Evolutionary conservation across 2,113 vertebrate genomes (phyloP).

Genomic region (Carassius carassius): DNA sequence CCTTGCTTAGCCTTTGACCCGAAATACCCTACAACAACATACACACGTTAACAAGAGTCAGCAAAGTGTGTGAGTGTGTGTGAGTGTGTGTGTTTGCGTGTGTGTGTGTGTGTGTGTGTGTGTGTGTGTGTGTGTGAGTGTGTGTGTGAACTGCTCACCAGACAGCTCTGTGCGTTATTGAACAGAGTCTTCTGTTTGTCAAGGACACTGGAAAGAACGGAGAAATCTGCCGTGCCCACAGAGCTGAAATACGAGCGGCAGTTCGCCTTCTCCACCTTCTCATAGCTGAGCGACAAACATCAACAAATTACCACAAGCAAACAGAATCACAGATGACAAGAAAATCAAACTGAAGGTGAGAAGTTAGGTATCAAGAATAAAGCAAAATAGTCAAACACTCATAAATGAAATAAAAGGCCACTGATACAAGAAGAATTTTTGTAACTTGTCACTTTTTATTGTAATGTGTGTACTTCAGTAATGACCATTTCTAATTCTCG

Average conservation of each 20-base stretch:
- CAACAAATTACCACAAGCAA: neutral
- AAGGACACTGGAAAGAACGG: conserved; percentile 57
- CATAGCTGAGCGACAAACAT: conserved; percentile 49
- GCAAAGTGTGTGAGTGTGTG: neutral
- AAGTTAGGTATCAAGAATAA: too few species aligned
- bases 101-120: neutral
- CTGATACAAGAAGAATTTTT: too few species aligned
- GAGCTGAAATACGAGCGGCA: conserved; percentile 65
- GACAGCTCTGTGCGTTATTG: conserved; percentile 25
- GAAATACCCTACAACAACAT: conserved; percentile 61
- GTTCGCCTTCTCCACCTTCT: conserved; percentile 46
- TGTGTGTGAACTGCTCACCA: conserved; percentile 21
- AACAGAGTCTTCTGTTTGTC: conserved; percentile 45
- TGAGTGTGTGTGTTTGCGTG: neutral
- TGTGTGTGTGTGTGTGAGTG: neutral
- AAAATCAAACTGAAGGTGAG: neutral
- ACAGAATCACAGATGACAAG: neutral
- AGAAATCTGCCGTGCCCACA: conserved; percentile 62
- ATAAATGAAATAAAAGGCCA: too few species aligned
- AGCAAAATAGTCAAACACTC: neutral
- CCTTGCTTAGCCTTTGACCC: conserved; percentile 53
- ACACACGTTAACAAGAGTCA: neutral
- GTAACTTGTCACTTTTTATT: too few species aligned
- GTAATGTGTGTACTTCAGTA: too few species aligned
- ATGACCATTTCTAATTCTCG: too few species aligned